Conservation (phyloP, 2,113 vertebrate species). For the Pantherophis guttatus region DNA sequence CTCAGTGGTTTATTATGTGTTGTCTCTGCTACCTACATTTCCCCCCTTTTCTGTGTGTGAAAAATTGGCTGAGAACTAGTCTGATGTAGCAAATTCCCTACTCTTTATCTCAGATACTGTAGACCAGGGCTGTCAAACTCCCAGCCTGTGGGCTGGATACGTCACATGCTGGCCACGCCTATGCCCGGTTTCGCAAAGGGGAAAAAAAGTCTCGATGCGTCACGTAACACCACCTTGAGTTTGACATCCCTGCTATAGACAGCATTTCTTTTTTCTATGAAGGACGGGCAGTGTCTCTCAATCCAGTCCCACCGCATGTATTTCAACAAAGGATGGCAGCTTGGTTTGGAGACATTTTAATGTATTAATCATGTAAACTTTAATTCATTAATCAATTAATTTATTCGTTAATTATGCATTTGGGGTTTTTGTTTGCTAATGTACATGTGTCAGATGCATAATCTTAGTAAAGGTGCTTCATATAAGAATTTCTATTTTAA, state of each 20-base stretch:
- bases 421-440: background rate
- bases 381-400: background rate
- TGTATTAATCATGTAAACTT: background rate
- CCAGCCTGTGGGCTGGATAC: no score
- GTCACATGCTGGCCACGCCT: no score
- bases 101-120: background rate
- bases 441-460: background rate
- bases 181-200: no score
- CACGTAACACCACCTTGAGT: no score
- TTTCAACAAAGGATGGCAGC: background rate
- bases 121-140: background rate
- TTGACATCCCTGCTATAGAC: background rate
- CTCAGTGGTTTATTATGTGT: background rate
- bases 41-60: background rate
- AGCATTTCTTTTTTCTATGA: background rate
- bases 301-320: background rate
- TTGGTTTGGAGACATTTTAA: background rate
- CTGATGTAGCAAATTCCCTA: background rate
- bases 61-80: background rate
- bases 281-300: background rate
- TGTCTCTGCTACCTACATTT: background rate
- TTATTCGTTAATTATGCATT: background rate
- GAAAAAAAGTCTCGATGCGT: no score
- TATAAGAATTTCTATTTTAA: background rate
- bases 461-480: background rate